Percentiles rank a stretch among this genome's conserved stretches.
phyloP scores from a whole-genome alignment of 2,888 invertebrate genomes.

The Drosophila monieri region DNA sequence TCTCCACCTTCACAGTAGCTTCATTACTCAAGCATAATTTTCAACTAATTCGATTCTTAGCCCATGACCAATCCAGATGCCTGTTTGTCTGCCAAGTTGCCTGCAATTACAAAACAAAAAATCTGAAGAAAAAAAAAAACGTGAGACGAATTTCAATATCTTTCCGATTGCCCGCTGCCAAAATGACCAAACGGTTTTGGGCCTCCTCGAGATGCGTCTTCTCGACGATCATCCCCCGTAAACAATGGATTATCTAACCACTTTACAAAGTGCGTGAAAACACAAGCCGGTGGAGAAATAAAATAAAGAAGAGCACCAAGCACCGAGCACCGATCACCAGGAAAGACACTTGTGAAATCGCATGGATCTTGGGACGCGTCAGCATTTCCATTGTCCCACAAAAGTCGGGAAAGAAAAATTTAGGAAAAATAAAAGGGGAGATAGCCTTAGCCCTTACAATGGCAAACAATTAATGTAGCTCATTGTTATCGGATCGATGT shows the following conservation, averaged over 20 bases:
- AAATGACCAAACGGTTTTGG: constrained; percentile 64
- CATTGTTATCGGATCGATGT: constrained; percentile 64
- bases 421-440: constrained; percentile 1
- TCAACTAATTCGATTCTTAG: constrained; percentile 9
- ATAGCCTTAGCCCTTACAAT: constrained; percentile 50
- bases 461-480: constrained; percentile 76
- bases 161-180: constrained; percentile 38
- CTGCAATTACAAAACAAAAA: constrained; percentile 52
- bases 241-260: constrained; percentile 81
- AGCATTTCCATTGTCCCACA: constrained; percentile 61
- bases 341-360: constrained; percentile 72
- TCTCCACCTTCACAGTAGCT: constrained; percentile 20
- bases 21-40: constrained; percentile 13
- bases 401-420: constrained; percentile 4
- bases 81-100: constrained; percentile 44
- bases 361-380: constrained; percentile 46
- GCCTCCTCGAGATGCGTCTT: constrained; percentile 10
- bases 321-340: constrained; percentile 18
- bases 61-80: constrained; percentile 32
- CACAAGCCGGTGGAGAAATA: constrained; percentile 25
- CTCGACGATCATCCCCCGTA: constrained; percentile 46
- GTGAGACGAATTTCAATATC: constrained; percentile 52
- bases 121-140: constrained; percentile 20
- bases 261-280: constrained; percentile 75
- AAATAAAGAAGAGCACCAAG: constrained; percentile 30